Evolutionary conservation across 1,140 invertebrate species (phyloP).

Genomic region (Pygmarrhopalites habei): DNA sequence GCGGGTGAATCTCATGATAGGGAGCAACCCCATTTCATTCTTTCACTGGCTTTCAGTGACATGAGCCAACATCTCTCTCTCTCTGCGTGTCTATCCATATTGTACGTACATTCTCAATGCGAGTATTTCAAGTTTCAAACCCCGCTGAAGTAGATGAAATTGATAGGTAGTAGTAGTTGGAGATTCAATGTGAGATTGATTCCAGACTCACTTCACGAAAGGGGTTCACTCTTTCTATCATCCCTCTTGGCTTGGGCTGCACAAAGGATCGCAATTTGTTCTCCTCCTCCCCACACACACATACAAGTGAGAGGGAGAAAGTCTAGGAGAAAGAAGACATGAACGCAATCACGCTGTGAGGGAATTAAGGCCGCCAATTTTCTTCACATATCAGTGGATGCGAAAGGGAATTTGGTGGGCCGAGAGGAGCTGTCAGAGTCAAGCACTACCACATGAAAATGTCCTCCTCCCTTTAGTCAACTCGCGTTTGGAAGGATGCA

Average conservation of each 20-base stretch:
- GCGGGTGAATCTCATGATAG: neutral
- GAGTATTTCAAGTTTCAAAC: neutral
- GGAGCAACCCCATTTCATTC: neutral
- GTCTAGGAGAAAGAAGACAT: conserved; percentile 13
- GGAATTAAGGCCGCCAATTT: conserved; percentile 34
- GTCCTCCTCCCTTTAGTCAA: neutral
- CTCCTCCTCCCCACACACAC: neutral
- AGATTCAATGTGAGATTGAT: conserved; percentile 7
- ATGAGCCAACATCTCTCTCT: neutral
- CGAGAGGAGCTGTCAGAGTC: conserved; percentile 35
- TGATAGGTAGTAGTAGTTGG: neutral
- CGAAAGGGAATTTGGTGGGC: conserved; percentile 28
- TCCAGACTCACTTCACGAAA: conserved; percentile 1
- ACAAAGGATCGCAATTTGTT: conserved; percentile 29
- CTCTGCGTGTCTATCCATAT: neutral
- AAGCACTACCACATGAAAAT: conserved; percentile 19
- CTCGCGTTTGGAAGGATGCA: no score
- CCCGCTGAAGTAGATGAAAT: neutral
- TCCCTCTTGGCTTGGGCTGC: neutral
- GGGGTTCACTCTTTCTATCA: conserved; percentile 6
- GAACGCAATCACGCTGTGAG: conserved; percentile 27
- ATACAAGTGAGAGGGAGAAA: conserved; percentile 19
- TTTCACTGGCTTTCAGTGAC: neutral
- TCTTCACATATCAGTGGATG: conserved; percentile 32
- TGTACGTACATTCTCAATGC: neutral